Conservation (phyloP, 2,888 invertebrate species). For the Pheosia gnoma region DNA sequence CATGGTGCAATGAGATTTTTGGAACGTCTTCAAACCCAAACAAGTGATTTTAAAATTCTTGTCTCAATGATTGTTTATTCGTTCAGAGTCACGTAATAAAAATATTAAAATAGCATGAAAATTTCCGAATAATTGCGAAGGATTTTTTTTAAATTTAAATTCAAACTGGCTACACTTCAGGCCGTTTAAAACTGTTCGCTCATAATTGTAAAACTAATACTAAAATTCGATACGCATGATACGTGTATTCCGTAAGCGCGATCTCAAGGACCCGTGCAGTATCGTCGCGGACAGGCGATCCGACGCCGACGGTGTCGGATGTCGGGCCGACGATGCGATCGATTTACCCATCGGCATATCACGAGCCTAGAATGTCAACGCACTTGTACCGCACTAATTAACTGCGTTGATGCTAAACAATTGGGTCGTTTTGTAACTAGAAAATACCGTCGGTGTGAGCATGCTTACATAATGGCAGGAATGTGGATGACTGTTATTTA, state of each 20-base stretch:
- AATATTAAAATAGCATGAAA: too few relatives aligned
- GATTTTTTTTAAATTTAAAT: not conserved
- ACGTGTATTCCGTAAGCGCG: slow-evolving; percentile 72
- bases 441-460: slow-evolving; percentile 4
- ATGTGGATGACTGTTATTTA: not conserved
- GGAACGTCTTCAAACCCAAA: too few relatives aligned
- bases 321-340: slow-evolving; percentile 65
- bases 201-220: slow-evolving; percentile 61
- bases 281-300: slow-evolving; percentile 72
- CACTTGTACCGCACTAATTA: slow-evolving; percentile 57
- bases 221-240: slow-evolving; percentile 73
- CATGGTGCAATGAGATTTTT: too few relatives aligned
- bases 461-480: not conserved
- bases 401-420: slow-evolving; percentile 37
- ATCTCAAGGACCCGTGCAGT: slow-evolving; percentile 73
- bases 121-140: not conserved
- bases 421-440: slow-evolving; percentile 35
- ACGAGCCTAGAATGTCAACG: slow-evolving; percentile 62
- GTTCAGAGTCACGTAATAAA: too few relatives aligned
- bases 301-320: slow-evolving; percentile 59
- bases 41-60: too few relatives aligned
- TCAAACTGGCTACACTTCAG: slow-evolving; percentile 13
- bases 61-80: too few relatives aligned
- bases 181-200: slow-evolving; percentile 38
- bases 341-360: slow-evolving; percentile 74